Base-by-base conservation (phyloP, 2,888 invertebrate genomes). In the Rhamphomyia laevipes region DNA sequence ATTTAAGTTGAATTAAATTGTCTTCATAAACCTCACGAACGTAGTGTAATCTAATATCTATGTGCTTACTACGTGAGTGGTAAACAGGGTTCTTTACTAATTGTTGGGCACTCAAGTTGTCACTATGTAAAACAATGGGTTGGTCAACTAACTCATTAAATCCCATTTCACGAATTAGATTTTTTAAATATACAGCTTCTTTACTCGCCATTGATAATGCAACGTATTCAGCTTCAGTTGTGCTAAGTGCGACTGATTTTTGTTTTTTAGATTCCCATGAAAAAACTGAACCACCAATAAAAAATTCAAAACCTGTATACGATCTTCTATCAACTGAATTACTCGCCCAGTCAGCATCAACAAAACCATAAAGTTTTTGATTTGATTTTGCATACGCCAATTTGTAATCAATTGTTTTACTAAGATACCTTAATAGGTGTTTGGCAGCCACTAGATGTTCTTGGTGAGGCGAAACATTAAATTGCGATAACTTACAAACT, bases 1-100 rank as follows among this genome's bases (percentile, higher is more conserved):
- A 51, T 11, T 44, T 37, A 6, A 54, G 40, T 18, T 46, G 27
- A 12, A 51, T 50, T 30, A 30, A 9, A 9, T 30, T 30, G 3
- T 46, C 18, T 44, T 43, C 16, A 43, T 38, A 48, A 17, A 41
- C 21, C 17, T 53, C 45, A 17, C 52, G 48, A 6, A 53, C 35
- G 46, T 50, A 46, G 45, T 54, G 54, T 40, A 47, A 54, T 35
- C 45, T 31, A 12, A 51, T 51, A 33, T 51, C 53, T 11, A 53
- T 53, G 31, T 50, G 53, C 30, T 55, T 55, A 38, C 44, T 43
- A 17, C 53, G 31, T 11, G 49, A 46, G 44, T 53, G 55, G 37
- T 52, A 48, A 3, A 52, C 52, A 4, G 49, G 51, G 17, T 51
- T 53, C 45, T 48, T 52, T 11, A 54, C 52, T 30, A 51, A 33